Conservation (phyloP, 2,797 vertebrate species). For the Neopelma chrysocephalum region DNA sequence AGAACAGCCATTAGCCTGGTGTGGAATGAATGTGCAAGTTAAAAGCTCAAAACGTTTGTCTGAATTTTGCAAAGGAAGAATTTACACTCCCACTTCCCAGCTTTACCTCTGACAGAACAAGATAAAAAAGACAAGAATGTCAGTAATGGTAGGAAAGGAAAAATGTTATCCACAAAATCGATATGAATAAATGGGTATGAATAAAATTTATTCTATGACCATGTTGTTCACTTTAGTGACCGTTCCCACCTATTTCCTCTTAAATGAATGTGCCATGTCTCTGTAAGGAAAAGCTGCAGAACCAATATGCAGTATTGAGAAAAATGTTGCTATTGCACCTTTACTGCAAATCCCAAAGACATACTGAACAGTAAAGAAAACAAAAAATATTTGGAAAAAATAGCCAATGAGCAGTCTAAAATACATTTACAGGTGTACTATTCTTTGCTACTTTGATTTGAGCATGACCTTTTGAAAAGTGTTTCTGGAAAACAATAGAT, state of each 20-base stretch:
- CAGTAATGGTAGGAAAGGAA: background rate
- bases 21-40: background rate
- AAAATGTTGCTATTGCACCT: background rate
- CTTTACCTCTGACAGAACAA: background rate
- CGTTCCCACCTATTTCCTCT: background rate
- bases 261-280: background rate
- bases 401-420: background rate
- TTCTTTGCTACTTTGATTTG: background rate
- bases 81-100: background rate
- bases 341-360: background rate
- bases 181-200: background rate
- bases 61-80: background rate
- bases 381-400: background rate
- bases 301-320: background rate
- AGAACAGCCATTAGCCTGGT: background rate
- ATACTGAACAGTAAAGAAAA: background rate
- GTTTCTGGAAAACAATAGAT: background rate
- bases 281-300: background rate
- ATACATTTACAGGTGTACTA: background rate
- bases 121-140: background rate
- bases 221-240: background rate
- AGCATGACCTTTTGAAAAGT: background rate
- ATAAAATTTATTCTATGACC: background rate
- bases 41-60: background rate
- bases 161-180: background rate